A percentile compares a stretch with the other conserved stretches of the same genome.
Conservation (phyloP, 2,797 vertebrate genomes). For the Gobionotothen gibberifrons region DNA sequence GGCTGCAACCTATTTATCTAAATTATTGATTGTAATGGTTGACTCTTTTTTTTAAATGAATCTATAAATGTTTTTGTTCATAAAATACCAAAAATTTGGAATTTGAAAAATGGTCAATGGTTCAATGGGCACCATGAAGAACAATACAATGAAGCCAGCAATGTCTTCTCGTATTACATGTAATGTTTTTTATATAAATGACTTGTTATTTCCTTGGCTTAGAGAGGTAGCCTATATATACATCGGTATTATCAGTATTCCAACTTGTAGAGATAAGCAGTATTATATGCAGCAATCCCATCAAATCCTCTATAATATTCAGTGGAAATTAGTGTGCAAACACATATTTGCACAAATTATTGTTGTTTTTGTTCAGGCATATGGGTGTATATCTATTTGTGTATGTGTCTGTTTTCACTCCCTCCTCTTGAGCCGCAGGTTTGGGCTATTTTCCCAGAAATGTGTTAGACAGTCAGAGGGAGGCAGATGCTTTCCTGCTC, state of each 20-base stretch:
- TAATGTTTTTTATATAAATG: slow-evolving; percentile 63
- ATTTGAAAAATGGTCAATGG: not conserved
- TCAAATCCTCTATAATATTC: slow-evolving; percentile 21
- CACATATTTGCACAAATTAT: slow-evolving; percentile 41
- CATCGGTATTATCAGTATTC: slow-evolving; percentile 47
- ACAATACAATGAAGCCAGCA: slow-evolving; percentile 34
- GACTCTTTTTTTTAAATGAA: not conserved
- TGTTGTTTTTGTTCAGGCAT: slow-evolving; percentile 34
- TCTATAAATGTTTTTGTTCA: not conserved
- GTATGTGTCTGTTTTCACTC: slow-evolving; percentile 8
- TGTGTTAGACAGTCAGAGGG: slow-evolving; percentile 74
- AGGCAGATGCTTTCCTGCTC: slow-evolving; percentile 81
- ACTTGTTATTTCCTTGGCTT: slow-evolving; percentile 42
- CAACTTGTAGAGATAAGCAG: slow-evolving; percentile 44
- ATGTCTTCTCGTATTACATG: slow-evolving; percentile 50
- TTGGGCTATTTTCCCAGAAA: slow-evolving; percentile 76
- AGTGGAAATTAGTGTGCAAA: slow-evolving; percentile 31
- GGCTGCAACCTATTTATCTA: not conserved
- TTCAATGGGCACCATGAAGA: slow-evolving; percentile 25
- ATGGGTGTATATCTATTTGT: slow-evolving; percentile 20
- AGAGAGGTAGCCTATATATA: slow-evolving; percentile 23
- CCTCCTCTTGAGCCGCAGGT: slow-evolving; percentile 59
- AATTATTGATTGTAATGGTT: not conserved
- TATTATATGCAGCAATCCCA: slow-evolving; percentile 16
- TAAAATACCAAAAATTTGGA: not conserved